Conservation (phyloP, 2,113 vertebrate genomes). For the Buteo buteo region DNA sequence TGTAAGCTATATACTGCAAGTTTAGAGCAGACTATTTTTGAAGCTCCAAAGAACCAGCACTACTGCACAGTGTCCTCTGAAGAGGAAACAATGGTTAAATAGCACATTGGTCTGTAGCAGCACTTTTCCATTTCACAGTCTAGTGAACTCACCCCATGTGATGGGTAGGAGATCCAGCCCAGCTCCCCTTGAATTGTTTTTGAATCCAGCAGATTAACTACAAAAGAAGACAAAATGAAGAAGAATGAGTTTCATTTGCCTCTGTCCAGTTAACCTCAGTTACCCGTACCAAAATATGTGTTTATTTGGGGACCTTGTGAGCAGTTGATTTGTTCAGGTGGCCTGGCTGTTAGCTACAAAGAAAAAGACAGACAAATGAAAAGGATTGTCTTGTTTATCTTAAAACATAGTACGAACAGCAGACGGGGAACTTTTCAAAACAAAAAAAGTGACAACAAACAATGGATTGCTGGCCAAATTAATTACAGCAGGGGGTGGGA, state of each 20-base stretch:
- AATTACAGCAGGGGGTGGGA: conserved; percentile 26
- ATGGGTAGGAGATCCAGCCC: conserved; percentile 97
- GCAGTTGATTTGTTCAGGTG: conserved; percentile 76
- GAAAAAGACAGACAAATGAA: conserved; percentile 54
- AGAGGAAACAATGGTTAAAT: conserved; percentile 57
- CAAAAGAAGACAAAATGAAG: conserved; percentile 70
- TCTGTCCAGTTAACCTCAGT: conserved; percentile 71
- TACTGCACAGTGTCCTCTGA: not conserved
- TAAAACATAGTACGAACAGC: conserved; percentile 15
- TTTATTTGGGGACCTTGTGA: conserved; percentile 55
- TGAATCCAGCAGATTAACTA: conserved; percentile 98
- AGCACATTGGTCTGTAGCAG: conserved; percentile 37
- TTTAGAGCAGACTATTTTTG: not conserved
- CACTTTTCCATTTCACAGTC: conserved; percentile 50
- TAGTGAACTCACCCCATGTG: conserved; percentile 90
- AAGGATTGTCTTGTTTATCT: not conserved
- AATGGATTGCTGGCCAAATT: conserved; percentile 30
- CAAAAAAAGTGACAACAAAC: conserved; percentile 35
- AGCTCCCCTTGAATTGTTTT: conserved; percentile 98
- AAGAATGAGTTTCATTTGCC: conserved; percentile 53
- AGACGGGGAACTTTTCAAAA: conserved; percentile 23
- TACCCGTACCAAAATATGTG: conserved; percentile 54
- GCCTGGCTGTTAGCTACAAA: conserved; percentile 4
- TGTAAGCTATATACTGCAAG: not conserved
- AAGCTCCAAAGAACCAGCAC: not conserved